Evolutionary conservation across 2,888 invertebrate species (phyloP), one percentile per base, ranked within the genome.

Genomic region (Pammene aurita): DNA sequence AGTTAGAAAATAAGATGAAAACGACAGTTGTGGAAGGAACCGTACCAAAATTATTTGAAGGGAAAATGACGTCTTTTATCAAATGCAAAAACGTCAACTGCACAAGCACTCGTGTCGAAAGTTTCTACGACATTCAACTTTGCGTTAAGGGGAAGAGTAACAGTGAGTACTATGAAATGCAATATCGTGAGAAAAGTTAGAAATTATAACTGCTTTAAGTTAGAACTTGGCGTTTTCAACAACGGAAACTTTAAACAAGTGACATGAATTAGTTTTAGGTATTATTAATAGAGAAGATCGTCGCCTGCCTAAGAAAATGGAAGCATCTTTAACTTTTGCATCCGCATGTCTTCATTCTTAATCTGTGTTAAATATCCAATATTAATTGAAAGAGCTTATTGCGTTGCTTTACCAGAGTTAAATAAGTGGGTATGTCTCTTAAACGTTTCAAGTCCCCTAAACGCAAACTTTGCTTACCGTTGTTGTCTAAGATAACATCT

Each of bases 1-100:
- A 99, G 89, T 94, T 99, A 82, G 99, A 99, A 87, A 98, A 96
- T 81, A 99, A 99, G 93, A 99, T 99, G 99, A 99, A 99, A 89
- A 97, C 96, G 48, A 99, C 99, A 0, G 96, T 97, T 82, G 98
- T 99, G 2, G 99, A 99, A 89, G 98, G 98, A 72, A 98, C 98
- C 16, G 99, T 99, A 76, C 98, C 98, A 46, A 96, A 96, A 79
- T 93, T 99, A 74, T 99, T 99, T 86, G 98, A 99, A 90, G 99
- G 99, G 35, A 98, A 98, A 94, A 99, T 99, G 98, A 96, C 98
- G 60, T 99, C 99, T 6, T 99, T 98, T 86, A 98, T 99, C 78
- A 96, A 97, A 82, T 99, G 99, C 93, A 99, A 98, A 92, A 97
- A 99, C 90, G 98, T 99, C 63, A 96, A 98, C 84, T 99, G 98